Evolutionary conservation across 2,113 vertebrate genomes (phyloP).

Genomic region (Oryzias melastigma): DNA sequence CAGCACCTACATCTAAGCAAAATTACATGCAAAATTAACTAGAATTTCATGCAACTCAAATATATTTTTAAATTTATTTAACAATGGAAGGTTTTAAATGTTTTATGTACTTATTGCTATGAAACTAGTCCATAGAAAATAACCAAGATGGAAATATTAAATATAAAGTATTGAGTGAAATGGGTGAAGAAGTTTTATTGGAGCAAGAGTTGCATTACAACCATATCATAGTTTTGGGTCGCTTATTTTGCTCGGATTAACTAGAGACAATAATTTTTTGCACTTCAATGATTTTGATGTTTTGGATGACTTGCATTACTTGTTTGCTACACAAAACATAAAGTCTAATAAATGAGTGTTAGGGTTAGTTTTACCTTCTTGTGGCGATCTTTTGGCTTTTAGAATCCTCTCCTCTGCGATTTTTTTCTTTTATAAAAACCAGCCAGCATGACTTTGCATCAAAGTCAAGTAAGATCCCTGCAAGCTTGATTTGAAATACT

Average conservation of each 20-base stretch:
- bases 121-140: conserved; percentile 55
- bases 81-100: conserved; percentile 53
- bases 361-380: conserved; percentile 95
- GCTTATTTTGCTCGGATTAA: conserved; percentile 70
- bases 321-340: conserved; percentile 88
- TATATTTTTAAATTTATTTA: conserved; percentile 48
- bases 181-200: conserved; percentile 65
- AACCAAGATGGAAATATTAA: conserved; percentile 45
- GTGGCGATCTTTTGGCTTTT: conserved; percentile 97
- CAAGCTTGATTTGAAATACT: conserved; percentile 94
- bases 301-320: conserved; percentile 78
- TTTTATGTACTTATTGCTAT: conserved; percentile 57
- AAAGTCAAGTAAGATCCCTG: conserved; percentile 94
- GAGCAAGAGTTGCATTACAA: conserved; percentile 78
- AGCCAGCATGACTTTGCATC: conserved; percentile 90
- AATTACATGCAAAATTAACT: conserved; percentile 62
- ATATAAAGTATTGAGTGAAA: conserved; percentile 59
- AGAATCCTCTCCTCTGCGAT: conserved; percentile 96
- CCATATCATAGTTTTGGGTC: conserved; percentile 65
- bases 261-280: conserved; percentile 68
- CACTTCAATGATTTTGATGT: conserved; percentile 61
- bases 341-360: conserved; percentile 80
- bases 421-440: conserved; percentile 94
- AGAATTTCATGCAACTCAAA: conserved; percentile 75
- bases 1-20: conserved; percentile 7